A percentile compares a stretch with the other conserved stretches of the same genome.
Evolutionary conservation across 2,113 vertebrate genomes (phyloP).

Genomic region (Aix galericulata): DNA sequence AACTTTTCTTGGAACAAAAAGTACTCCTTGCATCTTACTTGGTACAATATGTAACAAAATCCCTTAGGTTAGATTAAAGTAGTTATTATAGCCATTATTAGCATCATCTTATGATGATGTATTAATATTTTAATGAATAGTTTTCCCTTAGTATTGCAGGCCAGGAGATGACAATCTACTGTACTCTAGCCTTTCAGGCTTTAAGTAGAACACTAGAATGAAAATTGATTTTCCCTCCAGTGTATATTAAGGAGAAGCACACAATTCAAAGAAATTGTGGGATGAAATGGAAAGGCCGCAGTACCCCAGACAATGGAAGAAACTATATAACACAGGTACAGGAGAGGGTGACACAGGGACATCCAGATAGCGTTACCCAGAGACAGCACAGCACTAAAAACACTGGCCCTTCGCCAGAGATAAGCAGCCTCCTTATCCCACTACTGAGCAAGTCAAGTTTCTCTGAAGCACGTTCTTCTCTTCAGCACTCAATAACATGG

Average conservation of each 20-base stretch:
- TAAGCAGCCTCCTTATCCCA: neutral
- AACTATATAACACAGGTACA: neutral
- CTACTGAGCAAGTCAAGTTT: neutral
- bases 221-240: neutral
- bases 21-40: neutral
- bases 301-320: neutral
- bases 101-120: neutral
- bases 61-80: neutral
- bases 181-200: neutral
- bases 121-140: neutral
- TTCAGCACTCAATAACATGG: fast-evolving
- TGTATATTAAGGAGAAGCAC: neutral
- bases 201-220: neutral
- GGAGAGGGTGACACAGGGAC: neutral
- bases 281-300: neutral
- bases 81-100: neutral
- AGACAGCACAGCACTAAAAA: neutral
- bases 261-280: neutral
- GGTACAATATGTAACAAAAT: neutral
- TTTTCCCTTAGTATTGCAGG: neutral
- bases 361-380: neutral
- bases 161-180: neutral
- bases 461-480: neutral
- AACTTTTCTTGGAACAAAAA: neutral
- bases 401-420: neutral